Evolutionary conservation across 37 sponge, comb jelly and placozoan species (phyloP), one percentile per base, ranked within the genome.

Genomic region (Corticium candelabrum): DNA sequence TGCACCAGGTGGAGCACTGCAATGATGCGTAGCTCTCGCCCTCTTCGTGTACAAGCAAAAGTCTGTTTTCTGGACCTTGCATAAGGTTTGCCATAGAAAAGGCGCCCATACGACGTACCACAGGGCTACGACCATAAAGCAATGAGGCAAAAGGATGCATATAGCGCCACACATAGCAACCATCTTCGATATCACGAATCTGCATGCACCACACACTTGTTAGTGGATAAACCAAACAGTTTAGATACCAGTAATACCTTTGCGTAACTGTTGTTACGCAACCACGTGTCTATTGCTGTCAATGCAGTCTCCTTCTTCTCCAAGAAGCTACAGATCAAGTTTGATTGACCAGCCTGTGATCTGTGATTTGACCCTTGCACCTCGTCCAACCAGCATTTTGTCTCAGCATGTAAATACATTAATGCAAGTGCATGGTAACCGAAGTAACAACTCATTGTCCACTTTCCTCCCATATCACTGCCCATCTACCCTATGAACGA

Each of bases 31-130:
- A 50, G 62, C 62, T 50, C 15, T 50, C 21, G 62, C 62, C 62
- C 15, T 50, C 62, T 21, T 50, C 62, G 11, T 21, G 62, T 21
- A 21, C 62, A 21, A 11, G 21, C 21, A 50, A 27, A 11, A 27
- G 15, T 21, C 62, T 11, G 21, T 50, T 50, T 50, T 50, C 62
- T 11, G 62, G 15, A 21, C 62, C 62, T 21, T 50, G 62, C 62
- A 50, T 50, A 21, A 50, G 62, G 21, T 50, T 50, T 11, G 62
- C 62, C 15, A 21, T 21, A 21, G 62, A 11, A 21, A 50, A 50
- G 15, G 62, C 62, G 62, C 62, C 62, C 62, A 50, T 50, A 50
- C 62, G 62, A 11, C 62, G 62, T 27, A 50, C 62, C 62, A 50
- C 62, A 21, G 62, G 62, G 21, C 21, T 11, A 27, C 62, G 62